Evolutionary conservation across 2,797 vertebrate genomes (phyloP), one percentile per base, ranked within the genome.

Genomic region (Aeoliscus strigatus): DNA sequence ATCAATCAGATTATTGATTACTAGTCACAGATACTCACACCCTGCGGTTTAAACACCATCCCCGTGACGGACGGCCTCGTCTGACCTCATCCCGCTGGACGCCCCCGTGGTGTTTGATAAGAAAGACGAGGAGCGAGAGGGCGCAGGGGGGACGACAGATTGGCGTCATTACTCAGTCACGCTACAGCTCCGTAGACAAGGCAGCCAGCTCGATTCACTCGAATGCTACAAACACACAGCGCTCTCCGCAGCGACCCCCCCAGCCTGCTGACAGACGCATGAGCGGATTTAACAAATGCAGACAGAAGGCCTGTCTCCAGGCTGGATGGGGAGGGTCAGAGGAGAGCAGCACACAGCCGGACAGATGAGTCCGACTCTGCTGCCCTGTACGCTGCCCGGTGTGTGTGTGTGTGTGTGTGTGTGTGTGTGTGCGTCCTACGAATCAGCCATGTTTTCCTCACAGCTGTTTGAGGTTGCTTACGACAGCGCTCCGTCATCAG

Each of bases 181-280:
- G 71, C 69, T 70, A 73, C 48, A 71, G 58, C 56, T 67, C 47
- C 50, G 66, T 55, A 73, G 73, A 75, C 65, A 60, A 72, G 68
- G 32, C 66, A 67, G 59, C 68, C 75, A 46, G 68, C 54, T 70
- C 79, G 77, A 81, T 77, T 85, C 76, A 80, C 73, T 77, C 62
- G 75, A 66, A 72, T 74, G 70, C 77, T 65, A 75, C 72, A 74
- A 77, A 80, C 81, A 69, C 50, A 12, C 52, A 50, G 51, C 46
- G 17, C 56, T 60, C 62, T 70, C 44, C 44, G 33, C 64, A 63
- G 74, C 73, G 36, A 40, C 63, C 73, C 68, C 73, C 67, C 60
- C 4, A 46, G 69, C 65, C 56, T 48, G 63, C 70, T 77, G 83
- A 81, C 79, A 81, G 73, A 81, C 32, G 61, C 74, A 70, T 72